Conservation (phyloP, 2,888 invertebrate species). For the Parnassius smintheus region DNA sequence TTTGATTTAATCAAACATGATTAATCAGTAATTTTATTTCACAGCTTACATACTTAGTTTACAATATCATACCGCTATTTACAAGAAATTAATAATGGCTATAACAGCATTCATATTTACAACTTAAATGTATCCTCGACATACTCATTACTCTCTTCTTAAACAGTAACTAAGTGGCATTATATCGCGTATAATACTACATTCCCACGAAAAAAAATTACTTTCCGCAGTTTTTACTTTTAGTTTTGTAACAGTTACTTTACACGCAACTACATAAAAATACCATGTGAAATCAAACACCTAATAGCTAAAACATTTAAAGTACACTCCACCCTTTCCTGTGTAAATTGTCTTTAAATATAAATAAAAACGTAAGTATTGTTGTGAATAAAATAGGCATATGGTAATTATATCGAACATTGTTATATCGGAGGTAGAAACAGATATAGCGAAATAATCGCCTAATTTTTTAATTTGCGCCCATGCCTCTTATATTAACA, state of each 20-base stretch:
- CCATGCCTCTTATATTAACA: neutral
- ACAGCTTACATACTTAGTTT: neutral
- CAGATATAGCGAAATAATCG: neutral
- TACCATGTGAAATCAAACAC: neutral
- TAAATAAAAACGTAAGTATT: conserved; percentile 16
- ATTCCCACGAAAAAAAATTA: neutral
- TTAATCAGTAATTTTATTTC: neutral
- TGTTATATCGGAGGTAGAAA: neutral
- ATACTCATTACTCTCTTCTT: conserved; percentile 2
- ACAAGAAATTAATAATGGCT: conserved; percentile 13
- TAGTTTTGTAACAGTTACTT: too few relatives aligned
- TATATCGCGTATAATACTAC: conserved; percentile 8
- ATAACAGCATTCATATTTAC: conserved; percentile 23
- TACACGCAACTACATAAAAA: conserved; percentile 5
- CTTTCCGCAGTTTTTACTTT: neutral
- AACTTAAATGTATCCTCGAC: conserved; percentile 10
- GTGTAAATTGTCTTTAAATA: neutral
- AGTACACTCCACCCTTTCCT: conserved; percentile 5
- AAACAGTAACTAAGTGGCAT: conserved; percentile 4
- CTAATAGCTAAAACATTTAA: neutral
- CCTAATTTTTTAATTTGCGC: neutral
- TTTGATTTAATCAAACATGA: conserved; percentile 8
- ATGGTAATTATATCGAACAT: neutral
- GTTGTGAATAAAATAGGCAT: neutral
- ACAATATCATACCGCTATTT: conserved; percentile 15